Conservation (phyloP, 2,113 vertebrate species). For the Sebastes schlegelii region DNA sequence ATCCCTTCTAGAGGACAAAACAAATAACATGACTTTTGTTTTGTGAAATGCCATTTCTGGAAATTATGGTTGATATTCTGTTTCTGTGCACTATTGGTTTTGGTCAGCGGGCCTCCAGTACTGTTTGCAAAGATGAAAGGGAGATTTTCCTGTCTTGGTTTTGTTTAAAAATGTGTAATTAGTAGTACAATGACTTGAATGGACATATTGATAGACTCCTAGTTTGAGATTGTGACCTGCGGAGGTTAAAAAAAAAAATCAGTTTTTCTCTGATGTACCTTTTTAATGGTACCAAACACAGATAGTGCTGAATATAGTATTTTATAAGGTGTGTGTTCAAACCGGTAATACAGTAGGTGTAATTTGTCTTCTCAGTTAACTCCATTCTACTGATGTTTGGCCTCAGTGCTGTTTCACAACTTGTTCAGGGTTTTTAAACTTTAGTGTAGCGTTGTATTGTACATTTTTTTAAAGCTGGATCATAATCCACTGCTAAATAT, state of each 20-base stretch:
- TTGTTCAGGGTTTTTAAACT: conserved; percentile 35
- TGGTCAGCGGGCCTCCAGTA: not conserved
- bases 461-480: not conserved
- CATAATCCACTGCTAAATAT: not conserved
- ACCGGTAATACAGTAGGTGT: not conserved
- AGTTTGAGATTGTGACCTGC: not conserved
- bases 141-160: not conserved
- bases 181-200: not conserved
- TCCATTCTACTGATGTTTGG: conserved; percentile 3
- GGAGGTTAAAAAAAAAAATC: too few relatives aligned
- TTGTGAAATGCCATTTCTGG: not conserved
- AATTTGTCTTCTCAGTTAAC: not conserved
- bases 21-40: not conserved
- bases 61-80: not conserved
- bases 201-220: not conserved
- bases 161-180: not conserved
- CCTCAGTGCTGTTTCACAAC: conserved; percentile 5
- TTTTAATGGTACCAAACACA: too few relatives aligned
- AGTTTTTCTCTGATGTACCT: too few relatives aligned
- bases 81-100: conserved; percentile 5
- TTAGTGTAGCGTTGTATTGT: not conserved
- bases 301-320: too few relatives aligned
- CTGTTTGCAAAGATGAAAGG: not conserved
- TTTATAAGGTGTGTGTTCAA: not conserved
- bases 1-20: conserved; percentile 2